Evolutionary conservation across 2,888 invertebrate species (phyloP).

Genomic region (Pherbina coryleti): DNA sequence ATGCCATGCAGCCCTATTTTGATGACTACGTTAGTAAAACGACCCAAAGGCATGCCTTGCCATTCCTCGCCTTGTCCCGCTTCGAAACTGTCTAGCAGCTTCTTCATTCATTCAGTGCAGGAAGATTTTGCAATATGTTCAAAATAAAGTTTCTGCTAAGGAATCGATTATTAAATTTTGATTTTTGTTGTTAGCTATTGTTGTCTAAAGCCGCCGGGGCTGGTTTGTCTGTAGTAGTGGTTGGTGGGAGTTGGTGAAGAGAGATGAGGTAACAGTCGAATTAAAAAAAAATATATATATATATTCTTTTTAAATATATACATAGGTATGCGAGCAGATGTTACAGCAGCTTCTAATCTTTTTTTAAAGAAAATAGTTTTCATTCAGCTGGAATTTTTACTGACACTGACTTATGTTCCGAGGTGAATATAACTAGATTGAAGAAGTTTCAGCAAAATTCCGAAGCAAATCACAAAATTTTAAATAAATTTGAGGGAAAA

Average conservation of each 20-base stretch:
- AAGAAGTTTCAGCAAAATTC: too few species aligned
- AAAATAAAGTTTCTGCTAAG: background rate
- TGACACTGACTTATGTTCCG: too few species aligned
- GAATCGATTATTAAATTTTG: conserved; percentile 29
- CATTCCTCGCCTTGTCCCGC: background rate
- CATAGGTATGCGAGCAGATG: too few species aligned
- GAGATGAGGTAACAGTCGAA: background rate
- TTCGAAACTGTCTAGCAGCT: background rate
- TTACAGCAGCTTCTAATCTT: too few species aligned
- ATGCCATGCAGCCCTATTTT: background rate
- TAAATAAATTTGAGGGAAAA: too few species aligned
- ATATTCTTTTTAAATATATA: background rate
- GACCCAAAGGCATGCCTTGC: background rate
- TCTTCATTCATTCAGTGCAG: background rate
- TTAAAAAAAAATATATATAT: background rate
- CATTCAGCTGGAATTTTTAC: too few species aligned
- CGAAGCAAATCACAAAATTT: too few species aligned
- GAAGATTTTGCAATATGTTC: conserved; percentile 17
- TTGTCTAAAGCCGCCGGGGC: background rate
- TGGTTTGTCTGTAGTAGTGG: too few species aligned
- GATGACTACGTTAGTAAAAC: background rate
- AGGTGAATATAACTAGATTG: too few species aligned
- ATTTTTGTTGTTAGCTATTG: background rate
- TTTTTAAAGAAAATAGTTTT: too few species aligned
- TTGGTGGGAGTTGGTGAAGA: too few species aligned